phyloP scores from a whole-genome alignment of 2,888 invertebrate species.

The Seira sanloemensis region DNA sequence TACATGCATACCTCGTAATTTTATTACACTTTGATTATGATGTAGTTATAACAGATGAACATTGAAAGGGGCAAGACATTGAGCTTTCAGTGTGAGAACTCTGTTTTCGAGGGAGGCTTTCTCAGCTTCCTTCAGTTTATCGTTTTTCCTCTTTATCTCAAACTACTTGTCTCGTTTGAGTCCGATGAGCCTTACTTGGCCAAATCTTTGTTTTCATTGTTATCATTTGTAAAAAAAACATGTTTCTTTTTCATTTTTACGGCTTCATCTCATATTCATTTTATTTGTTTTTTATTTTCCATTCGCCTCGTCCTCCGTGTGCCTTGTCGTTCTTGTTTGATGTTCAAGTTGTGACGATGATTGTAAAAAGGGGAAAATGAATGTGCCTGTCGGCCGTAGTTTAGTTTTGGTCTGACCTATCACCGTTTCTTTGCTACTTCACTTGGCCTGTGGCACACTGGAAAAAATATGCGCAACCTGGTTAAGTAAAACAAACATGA shows the following conservation, averaged over 20 bases:
- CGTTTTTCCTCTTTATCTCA: neutral
- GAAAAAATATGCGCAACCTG: too few relatives aligned
- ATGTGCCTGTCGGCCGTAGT: neutral
- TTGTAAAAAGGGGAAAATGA: neutral
- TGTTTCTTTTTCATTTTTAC: neutral
- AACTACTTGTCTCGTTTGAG: neutral
- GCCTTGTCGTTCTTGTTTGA: conserved; percentile 3
- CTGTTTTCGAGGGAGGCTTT: neutral
- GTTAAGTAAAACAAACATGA: too few relatives aligned
- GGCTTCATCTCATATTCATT: neutral
- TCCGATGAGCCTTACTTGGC: neutral
- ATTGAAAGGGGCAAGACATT: conserved; percentile 4
- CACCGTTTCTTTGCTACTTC: neutral
- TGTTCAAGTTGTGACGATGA: neutral
- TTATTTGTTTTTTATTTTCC: neutral
- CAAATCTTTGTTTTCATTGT: neutral
- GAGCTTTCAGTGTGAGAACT: neutral
- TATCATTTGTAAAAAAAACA: neutral
- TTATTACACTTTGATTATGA: conserved; percentile 4
- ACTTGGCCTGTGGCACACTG: neutral
- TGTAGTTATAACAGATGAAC: too few relatives aligned
- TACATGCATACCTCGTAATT: neutral
- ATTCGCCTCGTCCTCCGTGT: neutral
- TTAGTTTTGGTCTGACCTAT: neutral
- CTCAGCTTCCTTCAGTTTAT: neutral